phyloP scores from a whole-genome alignment of 2,113 vertebrate species.

The Euleptes europaea region DNA sequence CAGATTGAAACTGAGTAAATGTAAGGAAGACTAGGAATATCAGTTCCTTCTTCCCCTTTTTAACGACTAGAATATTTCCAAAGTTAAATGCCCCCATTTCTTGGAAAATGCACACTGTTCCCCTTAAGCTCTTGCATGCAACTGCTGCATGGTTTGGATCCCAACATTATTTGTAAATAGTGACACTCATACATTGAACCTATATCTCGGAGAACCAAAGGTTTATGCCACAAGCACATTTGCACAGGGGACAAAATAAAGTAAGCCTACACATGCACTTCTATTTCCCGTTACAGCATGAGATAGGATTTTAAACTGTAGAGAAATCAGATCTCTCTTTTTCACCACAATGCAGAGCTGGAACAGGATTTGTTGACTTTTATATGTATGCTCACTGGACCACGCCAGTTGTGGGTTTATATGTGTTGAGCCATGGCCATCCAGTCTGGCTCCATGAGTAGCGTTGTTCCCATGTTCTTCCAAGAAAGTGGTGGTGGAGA shows the following conservation, averaged over 20 bases:
- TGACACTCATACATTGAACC: neutral
- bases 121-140: neutral
- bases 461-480: too few species aligned
- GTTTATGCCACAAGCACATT: neutral
- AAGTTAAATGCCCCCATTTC: neutral
- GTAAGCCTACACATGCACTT: too few species aligned
- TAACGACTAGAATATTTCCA: neutral
- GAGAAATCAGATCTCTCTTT: neutral
- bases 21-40: neutral
- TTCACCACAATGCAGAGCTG: neutral
- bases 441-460: too few species aligned
- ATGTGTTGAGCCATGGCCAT: too few species aligned
- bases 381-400: too few species aligned
- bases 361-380: too few species aligned
- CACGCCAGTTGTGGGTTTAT: too few species aligned
- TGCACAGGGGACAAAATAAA: neutral
- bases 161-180: neutral
- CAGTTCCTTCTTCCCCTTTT: neutral
- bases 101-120: neutral
- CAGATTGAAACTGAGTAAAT: too few species aligned
- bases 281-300: neutral
- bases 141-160: neutral
- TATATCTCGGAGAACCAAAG: neutral
- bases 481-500: too few species aligned
- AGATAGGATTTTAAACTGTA: neutral